A percentile compares a stretch with the other conserved stretches of the same genome.
These are phyloP conservation scores for Saccostrea glomerata DNA, from an alignment of 1,140 invertebrate genomes.

Conservation along the genomic window DNA sequence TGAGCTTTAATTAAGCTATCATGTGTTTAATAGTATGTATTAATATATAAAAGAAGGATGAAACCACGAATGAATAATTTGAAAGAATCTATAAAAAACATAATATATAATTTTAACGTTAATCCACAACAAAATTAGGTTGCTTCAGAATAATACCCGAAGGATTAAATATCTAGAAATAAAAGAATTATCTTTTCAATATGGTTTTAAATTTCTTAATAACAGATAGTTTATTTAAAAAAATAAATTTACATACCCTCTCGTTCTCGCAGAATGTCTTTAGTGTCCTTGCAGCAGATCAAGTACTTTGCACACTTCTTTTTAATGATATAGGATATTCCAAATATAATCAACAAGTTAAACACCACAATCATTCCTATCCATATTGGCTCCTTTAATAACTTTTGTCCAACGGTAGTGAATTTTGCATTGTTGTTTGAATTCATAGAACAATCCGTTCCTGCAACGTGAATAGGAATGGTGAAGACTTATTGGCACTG, in stretches of 20 bases:
- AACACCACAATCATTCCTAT: constrained; percentile 72
- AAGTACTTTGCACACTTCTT: constrained; percentile 63
- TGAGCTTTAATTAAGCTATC: too few species aligned
- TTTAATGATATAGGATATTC: constrained; percentile 62
- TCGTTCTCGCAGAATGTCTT: constrained; percentile 36
- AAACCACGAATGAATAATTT: too few species aligned
- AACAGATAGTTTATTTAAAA: too few species aligned
- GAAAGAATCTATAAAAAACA: too few species aligned
- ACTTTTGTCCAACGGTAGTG: constrained; percentile 57
- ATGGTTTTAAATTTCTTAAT: too few species aligned
- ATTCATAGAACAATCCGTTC: constrained; percentile 37
- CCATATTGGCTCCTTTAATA: constrained; percentile 73
- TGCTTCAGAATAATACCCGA: too few species aligned
- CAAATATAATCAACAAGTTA: constrained; percentile 64
- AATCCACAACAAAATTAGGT: too few species aligned
- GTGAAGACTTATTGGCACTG: not conserved
- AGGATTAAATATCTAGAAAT: too few species aligned
- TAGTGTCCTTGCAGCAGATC: constrained; percentile 61
- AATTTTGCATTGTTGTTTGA: not conserved
- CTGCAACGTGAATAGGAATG: not conserved
- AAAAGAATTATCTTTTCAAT: too few species aligned
- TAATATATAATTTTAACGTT: too few species aligned
- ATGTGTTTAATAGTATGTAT: too few species aligned
- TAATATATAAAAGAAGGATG: too few species aligned
- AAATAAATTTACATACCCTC: constrained; percentile 40